phyloP scores from a whole-genome alignment of 2,888 invertebrate genomes.

The Crepidodera aurea region DNA sequence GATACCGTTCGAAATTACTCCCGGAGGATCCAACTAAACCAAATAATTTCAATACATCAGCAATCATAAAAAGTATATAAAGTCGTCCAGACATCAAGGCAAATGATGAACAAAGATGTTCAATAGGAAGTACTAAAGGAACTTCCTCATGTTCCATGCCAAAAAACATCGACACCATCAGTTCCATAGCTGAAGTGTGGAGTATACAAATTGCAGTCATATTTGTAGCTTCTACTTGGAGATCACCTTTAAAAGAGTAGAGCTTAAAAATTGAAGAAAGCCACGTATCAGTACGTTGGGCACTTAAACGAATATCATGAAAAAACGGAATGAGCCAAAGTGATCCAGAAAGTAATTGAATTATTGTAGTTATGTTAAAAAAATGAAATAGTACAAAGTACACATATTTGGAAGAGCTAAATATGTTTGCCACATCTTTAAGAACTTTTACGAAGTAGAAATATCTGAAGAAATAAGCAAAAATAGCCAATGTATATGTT shows the following conservation, averaged over 20 bases:
- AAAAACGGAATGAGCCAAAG: no score
- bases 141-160: no score
- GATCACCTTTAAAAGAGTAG: no score
- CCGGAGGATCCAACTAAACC: constrained; percentile 54
- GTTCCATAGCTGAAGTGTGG: no score
- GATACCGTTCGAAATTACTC: constrained; percentile 61
- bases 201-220: no score
- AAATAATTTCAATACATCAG: constrained; percentile 48
- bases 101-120: constrained; percentile 41
- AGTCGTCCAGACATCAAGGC: constrained; percentile 48
- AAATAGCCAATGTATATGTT: background rate
- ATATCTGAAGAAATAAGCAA: constrained; percentile 3
- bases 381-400: constrained; percentile 10
- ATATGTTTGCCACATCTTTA: background rate
- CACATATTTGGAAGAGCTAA: background rate
- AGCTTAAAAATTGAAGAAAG: no score
- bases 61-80: constrained; percentile 46
- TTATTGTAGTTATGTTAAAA: background rate
- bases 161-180: no score
- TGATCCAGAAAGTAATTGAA: constrained; percentile 9
- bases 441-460: constrained; percentile 2
- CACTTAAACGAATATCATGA: no score
- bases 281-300: no score
- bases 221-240: no score
- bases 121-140: constrained; percentile 39